Conservation (phyloP, 92 coral and sea anemone genomes). For the Epizoanthus scotinus region DNA sequence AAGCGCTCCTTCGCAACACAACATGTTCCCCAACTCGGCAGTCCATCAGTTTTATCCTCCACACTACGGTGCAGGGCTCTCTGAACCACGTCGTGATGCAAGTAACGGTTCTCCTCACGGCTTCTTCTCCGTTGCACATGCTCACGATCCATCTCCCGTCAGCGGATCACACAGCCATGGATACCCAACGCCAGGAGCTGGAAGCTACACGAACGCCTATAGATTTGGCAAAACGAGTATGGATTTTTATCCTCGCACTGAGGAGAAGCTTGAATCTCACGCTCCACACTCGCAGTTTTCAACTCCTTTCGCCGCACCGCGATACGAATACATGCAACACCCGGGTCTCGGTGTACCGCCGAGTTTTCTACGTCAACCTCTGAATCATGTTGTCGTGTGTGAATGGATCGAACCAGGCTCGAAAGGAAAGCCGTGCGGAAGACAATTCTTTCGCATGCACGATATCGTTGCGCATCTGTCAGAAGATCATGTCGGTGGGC, state of each 20-base stretch:
- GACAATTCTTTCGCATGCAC: slow-evolving; percentile 99
- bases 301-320: slow-evolving; percentile 85
- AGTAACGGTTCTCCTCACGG: slow-evolving; percentile 90
- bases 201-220: slow-evolving; percentile 67
- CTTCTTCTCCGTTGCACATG: slow-evolving; percentile 88
- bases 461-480: slow-evolving; percentile 97
- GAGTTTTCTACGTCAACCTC: slow-evolving; percentile 88
- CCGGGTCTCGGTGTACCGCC: slow-evolving; percentile 89
- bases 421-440: slow-evolving; percentile 97
- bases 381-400: slow-evolving; percentile 97
- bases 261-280: slow-evolving; percentile 65
- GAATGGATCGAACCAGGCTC: slow-evolving; percentile 99
- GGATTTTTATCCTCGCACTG: slow-evolving; percentile 74
- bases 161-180: slow-evolving; percentile 30
- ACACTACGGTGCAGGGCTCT: slow-evolving; percentile 76
- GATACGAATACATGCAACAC: slow-evolving; percentile 88
- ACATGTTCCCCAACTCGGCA: slow-evolving; percentile 88
- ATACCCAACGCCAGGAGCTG: slow-evolving; percentile 62
- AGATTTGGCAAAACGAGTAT: slow-evolving; percentile 69
- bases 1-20: slow-evolving; percentile 74
- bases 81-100: slow-evolving; percentile 88
- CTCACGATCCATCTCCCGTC: slow-evolving; percentile 64
- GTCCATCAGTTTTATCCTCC: slow-evolving; percentile 84
- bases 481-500: slow-evolving; percentile 99
- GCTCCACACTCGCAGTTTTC: slow-evolving; percentile 75